Evolutionary conservation across 2,113 vertebrate species (phyloP), one percentile per base, ranked within the genome.

Genomic region (Clarias gariepinus): DNA sequence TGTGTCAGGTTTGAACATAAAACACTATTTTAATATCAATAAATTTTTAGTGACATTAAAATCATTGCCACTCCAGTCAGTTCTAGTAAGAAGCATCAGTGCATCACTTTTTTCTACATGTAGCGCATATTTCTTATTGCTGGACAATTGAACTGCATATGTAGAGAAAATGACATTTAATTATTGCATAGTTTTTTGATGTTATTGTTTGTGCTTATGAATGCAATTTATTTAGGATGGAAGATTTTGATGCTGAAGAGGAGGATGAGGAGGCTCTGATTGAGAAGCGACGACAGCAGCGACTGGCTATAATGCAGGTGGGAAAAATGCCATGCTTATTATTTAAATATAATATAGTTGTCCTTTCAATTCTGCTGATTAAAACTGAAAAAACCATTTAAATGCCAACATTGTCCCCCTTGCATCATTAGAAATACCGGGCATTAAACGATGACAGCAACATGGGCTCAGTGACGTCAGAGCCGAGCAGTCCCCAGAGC

Each of bases 401-500:
- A 55, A 78, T 78, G n/a, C 9, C 25, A 60, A 80, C 7, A 18
- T 19, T 19, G 1, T 82, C 41, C 16, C 21, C 2, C 15, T 36
- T 53, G 55, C 1, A 12, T 79, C 5, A 25, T 74, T 77, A 99
- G 98, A 99, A 99, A 96, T 99, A 99, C 87, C 97, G 96, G 89
- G 92, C 94, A 0, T 93, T 93, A 88, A 96, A 96, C 52, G 98
- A 99, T n/a, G 98, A 99, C 91, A 96, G 95, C 93, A 99, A 97
- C 85, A 95, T 97, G 88, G 89, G 89, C 36, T 91, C 88, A 8
- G 85, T 89, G 87, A 94, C 95, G 0, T 99, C 98, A 0, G 98
- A 99, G 92, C 98, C 98, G 19, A 98, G 96, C 95, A 99, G 98
- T 89, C 98, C 98, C 0, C 98, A 99, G 88, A 99, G 98, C 61